These are phyloP conservation scores for Brachypalpus laphriformis DNA, from an alignment of 2,888 invertebrate species.

Conservation along the genomic window DNA sequence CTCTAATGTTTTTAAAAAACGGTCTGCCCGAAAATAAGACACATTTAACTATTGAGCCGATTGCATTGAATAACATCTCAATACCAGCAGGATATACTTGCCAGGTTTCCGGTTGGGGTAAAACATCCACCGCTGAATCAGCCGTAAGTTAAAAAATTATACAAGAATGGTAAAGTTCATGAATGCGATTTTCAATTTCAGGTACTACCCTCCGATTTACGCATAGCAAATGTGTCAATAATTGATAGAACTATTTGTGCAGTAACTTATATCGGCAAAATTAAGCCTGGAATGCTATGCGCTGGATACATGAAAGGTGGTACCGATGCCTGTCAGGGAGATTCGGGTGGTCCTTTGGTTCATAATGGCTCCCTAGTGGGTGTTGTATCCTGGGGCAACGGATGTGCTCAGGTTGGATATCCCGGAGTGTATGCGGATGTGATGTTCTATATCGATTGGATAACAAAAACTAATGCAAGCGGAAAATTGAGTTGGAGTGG, in stretches of 20 bases:
- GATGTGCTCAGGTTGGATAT: constrained; percentile 77
- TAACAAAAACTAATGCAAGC: constrained; percentile 76
- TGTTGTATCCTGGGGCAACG: constrained; percentile 80
- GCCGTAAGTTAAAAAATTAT: no score
- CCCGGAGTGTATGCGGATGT: constrained; percentile 80
- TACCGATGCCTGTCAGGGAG: constrained; percentile 80
- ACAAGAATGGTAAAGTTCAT: no score
- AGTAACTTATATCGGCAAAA: constrained; percentile 73
- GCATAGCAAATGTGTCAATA: constrained; percentile 78
- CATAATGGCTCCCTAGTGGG: constrained; percentile 78
- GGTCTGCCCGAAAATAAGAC: constrained; percentile 76
- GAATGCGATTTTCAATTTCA: no score
- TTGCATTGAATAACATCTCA: constrained; percentile 74
- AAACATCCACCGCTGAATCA: no score
- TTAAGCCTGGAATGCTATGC: constrained; percentile 79
- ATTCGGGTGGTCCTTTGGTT: constrained; percentile 80
- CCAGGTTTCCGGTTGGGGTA: constrained; percentile 81
- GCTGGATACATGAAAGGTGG: constrained; percentile 79
- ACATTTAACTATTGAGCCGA: constrained; percentile 77
- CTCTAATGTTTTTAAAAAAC: constrained; percentile 78
- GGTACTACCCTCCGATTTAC: constrained; percentile 76
- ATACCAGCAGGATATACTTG: constrained; percentile 77
- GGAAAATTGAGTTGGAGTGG: constrained; percentile 5
- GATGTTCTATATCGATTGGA: constrained; percentile 79
- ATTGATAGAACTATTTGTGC: constrained; percentile 76